Evolutionary conservation across 2,797 vertebrate genomes (phyloP).

Genomic region (Sciurus carolinensis): DNA sequence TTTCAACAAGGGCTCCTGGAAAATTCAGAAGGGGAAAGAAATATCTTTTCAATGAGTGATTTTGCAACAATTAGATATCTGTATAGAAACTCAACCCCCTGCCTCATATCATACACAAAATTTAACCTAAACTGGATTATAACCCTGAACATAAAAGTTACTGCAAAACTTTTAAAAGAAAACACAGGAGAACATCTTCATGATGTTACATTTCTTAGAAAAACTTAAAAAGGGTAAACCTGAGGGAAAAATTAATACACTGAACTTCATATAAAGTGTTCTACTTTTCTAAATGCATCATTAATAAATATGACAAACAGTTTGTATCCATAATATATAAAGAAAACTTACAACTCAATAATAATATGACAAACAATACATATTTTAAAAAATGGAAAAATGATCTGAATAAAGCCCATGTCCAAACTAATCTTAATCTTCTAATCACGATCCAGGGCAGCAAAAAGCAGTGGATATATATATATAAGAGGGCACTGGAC

Average conservation of each 20-base stretch:
- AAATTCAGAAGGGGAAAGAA: background rate
- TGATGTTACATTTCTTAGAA: background rate
- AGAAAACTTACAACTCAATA: background rate
- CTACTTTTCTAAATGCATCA: constrained; percentile 12
- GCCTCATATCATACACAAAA: background rate
- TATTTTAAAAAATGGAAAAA: background rate
- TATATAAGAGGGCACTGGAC: background rate
- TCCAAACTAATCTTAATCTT: background rate
- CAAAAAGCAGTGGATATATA: background rate
- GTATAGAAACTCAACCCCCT: background rate
- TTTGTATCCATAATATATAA: background rate
- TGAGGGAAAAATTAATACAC: background rate
- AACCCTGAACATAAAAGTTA: background rate
- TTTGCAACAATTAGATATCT: background rate
- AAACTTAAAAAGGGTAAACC: background rate
- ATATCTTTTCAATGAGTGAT: background rate
- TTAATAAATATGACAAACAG: background rate
- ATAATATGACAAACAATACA: background rate
- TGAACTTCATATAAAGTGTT: background rate
- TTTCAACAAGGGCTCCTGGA: background rate
- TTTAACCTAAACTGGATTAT: background rate
- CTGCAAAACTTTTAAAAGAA: background rate
- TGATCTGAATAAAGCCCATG: background rate
- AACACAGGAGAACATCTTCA: background rate
- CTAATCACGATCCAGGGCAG: background rate